phyloP scores from a whole-genome alignment of 2,888 invertebrate species.

The Tetramorium bicarinatum region DNA sequence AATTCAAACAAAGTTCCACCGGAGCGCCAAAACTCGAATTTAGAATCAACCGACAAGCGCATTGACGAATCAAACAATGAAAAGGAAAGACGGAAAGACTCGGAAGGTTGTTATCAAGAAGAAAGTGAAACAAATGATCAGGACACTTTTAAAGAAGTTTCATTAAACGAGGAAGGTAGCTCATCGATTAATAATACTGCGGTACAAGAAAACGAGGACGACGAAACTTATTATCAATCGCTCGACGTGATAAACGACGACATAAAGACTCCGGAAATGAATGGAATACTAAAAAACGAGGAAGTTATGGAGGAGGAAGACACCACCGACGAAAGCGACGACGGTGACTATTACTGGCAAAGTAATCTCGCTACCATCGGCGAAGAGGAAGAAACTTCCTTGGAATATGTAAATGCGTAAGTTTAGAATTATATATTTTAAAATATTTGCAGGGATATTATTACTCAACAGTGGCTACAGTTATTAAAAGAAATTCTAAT shows the following conservation, averaged over 20 bases:
- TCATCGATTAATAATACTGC: slow-evolving; percentile 5
- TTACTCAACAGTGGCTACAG: background rate
- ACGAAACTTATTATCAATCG: slow-evolving; percentile 75
- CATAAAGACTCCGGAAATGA: slow-evolving; percentile 22
- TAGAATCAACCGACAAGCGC: background rate
- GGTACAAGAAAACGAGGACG: slow-evolving; percentile 60
- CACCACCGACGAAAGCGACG: slow-evolving; percentile 85
- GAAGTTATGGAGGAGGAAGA: slow-evolving; percentile 80
- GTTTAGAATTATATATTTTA: slow-evolving; percentile 61
- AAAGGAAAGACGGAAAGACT: background rate
- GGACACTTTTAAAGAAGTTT: slow-evolving; percentile 16
- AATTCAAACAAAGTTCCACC: background rate
- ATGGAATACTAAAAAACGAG: slow-evolving; percentile 40
- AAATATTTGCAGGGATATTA: background rate
- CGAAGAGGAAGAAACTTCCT: slow-evolving; percentile 89
- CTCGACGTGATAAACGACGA: slow-evolving; percentile 73
- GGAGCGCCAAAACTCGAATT: background rate
- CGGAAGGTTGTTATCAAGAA: slow-evolving; percentile 4
- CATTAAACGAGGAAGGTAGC: background rate
- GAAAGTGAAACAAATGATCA: slow-evolving; percentile 6
- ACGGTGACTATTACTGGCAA: slow-evolving; percentile 84
- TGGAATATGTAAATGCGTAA: slow-evolving; percentile 82
- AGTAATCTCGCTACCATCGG: slow-evolving; percentile 90
- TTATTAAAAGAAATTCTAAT: background rate
- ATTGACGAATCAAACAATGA: background rate